Evolutionary conservation across 2,113 vertebrate species (phyloP).

Genomic region (Rhynchopsitta pachyrhyncha): DNA sequence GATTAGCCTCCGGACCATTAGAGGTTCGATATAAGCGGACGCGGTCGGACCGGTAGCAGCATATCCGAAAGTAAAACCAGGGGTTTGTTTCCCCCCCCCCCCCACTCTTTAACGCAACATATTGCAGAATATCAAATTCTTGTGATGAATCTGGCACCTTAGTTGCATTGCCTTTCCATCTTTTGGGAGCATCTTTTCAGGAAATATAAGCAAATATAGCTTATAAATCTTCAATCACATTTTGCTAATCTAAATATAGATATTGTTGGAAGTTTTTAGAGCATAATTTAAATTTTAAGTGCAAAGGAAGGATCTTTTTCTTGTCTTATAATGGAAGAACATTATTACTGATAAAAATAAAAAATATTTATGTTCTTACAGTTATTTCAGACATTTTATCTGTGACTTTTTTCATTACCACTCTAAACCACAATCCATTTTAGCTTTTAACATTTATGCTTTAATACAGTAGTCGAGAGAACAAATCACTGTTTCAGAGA

Average conservation of each 20-base stretch:
- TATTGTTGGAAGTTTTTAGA: background rate
- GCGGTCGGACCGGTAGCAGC: no score
- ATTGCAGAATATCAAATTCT: background rate
- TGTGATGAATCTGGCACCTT: background rate
- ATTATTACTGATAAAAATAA: background rate
- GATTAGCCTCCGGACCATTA: no score
- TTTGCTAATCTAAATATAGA: background rate
- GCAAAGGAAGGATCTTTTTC: background rate
- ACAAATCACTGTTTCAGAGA: background rate
- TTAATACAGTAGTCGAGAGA: background rate
- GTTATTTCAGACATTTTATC: background rate
- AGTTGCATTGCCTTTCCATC: background rate
- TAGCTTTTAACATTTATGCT: background rate
- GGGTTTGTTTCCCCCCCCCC: no score
- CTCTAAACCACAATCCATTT: background rate
- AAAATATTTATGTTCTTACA: background rate
- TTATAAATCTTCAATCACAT: background rate
- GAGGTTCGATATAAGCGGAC: no score
- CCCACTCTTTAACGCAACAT: no score
- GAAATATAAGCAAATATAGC: background rate
- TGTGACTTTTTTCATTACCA: background rate
- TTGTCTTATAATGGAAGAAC: background rate
- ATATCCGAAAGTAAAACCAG: no score
- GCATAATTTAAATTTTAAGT: background rate
- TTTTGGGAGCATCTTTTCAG: background rate